phyloP scores from a whole-genome alignment of 2,113 vertebrate species.

The Hyperopisus bebe region DNA sequence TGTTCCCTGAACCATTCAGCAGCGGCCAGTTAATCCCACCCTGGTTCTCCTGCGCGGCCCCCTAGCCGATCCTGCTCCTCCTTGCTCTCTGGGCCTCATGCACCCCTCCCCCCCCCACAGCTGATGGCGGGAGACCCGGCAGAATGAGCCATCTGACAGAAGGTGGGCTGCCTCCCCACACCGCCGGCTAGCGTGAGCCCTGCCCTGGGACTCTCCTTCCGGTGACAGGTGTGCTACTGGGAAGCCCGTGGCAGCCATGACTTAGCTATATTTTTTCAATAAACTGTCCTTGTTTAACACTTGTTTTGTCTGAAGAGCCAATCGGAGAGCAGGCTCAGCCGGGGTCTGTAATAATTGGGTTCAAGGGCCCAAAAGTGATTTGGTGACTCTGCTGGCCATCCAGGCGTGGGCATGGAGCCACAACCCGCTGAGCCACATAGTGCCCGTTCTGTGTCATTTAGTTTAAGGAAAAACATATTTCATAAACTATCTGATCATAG shows the following conservation, averaged over 20 bases:
- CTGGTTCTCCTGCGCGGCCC: background rate
- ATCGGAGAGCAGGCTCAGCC: background rate
- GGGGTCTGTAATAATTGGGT: background rate
- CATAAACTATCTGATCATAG: background rate
- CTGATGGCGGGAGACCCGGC: background rate
- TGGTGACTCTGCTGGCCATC: background rate
- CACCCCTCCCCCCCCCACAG: background rate
- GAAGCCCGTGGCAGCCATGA: background rate
- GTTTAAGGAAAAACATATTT: background rate
- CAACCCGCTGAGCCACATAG: background rate
- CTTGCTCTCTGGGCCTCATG: background rate
- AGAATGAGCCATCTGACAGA: background rate
- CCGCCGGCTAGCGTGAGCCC: background rate
- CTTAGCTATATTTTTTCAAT: background rate
- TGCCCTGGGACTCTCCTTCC: background rate
- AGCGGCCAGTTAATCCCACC: background rate
- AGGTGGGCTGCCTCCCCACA: background rate
- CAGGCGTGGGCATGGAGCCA: background rate
- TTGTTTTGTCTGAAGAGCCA: background rate
- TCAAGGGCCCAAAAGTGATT: background rate
- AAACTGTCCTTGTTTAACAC: background rate
- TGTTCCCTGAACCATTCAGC: background rate
- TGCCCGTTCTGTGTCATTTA: background rate
- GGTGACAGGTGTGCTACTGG: background rate
- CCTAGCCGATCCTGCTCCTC: background rate